Evolutionary conservation across 2,888 invertebrate species (phyloP).

Genomic region (Argyresthia albistria): DNA sequence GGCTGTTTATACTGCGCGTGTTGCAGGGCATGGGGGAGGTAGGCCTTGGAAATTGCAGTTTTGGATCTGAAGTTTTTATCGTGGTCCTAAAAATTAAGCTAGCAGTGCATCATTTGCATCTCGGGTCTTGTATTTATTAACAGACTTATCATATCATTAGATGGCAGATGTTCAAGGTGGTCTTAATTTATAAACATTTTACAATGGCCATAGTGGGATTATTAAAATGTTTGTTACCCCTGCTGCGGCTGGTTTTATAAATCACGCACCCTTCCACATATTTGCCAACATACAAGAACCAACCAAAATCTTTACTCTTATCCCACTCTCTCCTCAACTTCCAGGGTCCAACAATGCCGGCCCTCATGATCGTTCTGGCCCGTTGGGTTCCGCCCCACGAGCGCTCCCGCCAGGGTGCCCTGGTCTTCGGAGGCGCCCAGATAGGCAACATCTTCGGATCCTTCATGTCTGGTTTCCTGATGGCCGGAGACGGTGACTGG

Average conservation of each 20-base stretch:
- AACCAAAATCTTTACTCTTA: not conserved
- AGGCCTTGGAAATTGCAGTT: constrained; percentile 12
- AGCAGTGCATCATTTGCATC: too few species aligned
- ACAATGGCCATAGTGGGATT: too few species aligned
- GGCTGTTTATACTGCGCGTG: constrained; percentile 72
- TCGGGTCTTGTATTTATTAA: too few species aligned
- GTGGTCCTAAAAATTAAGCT: too few species aligned
- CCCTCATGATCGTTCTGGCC: constrained; percentile 74
- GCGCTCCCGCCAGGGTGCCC: constrained; percentile 70
- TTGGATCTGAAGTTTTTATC: too few species aligned
- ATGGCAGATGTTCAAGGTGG: too few species aligned
- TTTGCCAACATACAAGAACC: too few species aligned
- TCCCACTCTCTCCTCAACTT: constrained; percentile 15
- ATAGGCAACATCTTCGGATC: constrained; percentile 72
- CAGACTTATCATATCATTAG: too few species aligned
- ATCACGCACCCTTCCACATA: too few species aligned
- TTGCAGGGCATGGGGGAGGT: constrained; percentile 88
- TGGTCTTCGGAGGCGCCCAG: constrained; percentile 74
- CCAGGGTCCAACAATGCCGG: constrained; percentile 83
- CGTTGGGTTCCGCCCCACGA: constrained; percentile 75
- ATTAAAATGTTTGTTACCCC: too few species aligned
- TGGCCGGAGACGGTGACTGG: constrained; percentile 68
- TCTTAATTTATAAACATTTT: too few species aligned
- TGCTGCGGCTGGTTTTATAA: too few species aligned
- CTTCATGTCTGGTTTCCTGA: constrained; percentile 68